Percentiles rank a stretch among this genome's conserved stretches.
These are phyloP conservation scores for Gonocerus acuteangulatus DNA, from an alignment of 2,888 invertebrate genomes.

Conservation along the genomic window DNA sequence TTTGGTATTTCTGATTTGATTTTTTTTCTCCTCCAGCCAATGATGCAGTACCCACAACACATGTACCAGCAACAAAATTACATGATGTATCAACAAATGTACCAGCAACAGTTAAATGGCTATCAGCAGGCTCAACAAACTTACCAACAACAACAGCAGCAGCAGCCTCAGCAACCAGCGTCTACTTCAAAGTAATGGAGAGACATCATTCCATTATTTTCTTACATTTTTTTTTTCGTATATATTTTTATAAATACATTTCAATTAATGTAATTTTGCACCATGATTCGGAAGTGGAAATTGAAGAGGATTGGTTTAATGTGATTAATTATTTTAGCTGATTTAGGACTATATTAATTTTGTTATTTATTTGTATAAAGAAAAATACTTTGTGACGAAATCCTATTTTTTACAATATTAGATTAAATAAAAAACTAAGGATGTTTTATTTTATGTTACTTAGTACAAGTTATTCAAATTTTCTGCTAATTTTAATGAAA, in stretches of 20 bases:
- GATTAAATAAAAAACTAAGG: no score
- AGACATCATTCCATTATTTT: constrained; percentile 5
- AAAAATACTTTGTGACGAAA: no score
- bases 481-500: no score
- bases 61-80: constrained; percentile 30
- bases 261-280: not conserved
- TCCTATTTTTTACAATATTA: no score
- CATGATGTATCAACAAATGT: constrained; percentile 34
- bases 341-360: not conserved
- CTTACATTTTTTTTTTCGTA: not conserved
- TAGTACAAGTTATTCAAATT: no score
- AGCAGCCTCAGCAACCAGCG: constrained; percentile 10
- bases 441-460: no score
- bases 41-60: constrained; percentile 29
- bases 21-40: no score
- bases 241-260: constrained; percentile 4
- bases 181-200: constrained; percentile 2
- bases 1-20: no score
- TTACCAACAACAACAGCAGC: constrained; percentile 23
- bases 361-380: no score
- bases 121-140: constrained; percentile 22
- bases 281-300: not conserved
- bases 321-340: not conserved
- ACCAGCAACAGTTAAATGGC: constrained; percentile 31
- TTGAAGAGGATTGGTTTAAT: not conserved